Conservation (phyloP, 2,888 invertebrate species). For the Diloba caeruleocephala region DNA sequence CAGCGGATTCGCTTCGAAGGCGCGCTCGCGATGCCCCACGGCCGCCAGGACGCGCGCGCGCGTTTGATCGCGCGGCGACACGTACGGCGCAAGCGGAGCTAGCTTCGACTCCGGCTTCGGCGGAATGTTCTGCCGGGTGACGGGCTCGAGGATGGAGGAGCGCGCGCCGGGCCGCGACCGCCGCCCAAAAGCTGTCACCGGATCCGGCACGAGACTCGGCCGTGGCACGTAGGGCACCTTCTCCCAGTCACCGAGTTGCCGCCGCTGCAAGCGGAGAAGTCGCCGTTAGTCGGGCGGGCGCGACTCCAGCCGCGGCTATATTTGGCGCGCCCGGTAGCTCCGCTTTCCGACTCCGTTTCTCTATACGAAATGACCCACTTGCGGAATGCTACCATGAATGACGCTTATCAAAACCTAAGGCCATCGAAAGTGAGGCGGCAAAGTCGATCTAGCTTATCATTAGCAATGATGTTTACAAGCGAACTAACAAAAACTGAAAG, state of each 20-base stretch:
- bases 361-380: constrained; percentile 82
- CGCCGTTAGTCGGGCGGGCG: constrained; percentile 86
- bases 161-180: constrained; percentile 87
- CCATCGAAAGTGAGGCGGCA: constrained; percentile 36
- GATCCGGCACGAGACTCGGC: constrained; percentile 95
- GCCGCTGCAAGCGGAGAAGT: constrained; percentile 92
- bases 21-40: constrained; percentile 89
- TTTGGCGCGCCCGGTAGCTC: constrained; percentile 88
- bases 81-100: constrained; percentile 91
- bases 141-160: constrained; percentile 85
- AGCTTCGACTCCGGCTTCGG: constrained; percentile 89
- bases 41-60: constrained; percentile 90
- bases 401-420: constrained; percentile 55
- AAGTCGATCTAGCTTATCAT: constrained; percentile 52
- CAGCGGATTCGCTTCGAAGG: constrained; percentile 89
- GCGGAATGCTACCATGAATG: constrained; percentile 69
- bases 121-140: constrained; percentile 90
- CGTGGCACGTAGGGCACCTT: constrained; percentile 96
- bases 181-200: constrained; percentile 95
- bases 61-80: constrained; percentile 91
- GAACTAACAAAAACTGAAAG: constrained; percentile 56
- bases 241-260: constrained; percentile 94
- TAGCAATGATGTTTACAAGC: constrained; percentile 84
- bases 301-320: constrained; percentile 88
- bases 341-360: constrained; percentile 79